A percentile compares a stretch with the other conserved stretches of the same genome.
Evolutionary conservation across 2,888 invertebrate species (phyloP).

Genomic region (Stramonita haemastoma): DNA sequence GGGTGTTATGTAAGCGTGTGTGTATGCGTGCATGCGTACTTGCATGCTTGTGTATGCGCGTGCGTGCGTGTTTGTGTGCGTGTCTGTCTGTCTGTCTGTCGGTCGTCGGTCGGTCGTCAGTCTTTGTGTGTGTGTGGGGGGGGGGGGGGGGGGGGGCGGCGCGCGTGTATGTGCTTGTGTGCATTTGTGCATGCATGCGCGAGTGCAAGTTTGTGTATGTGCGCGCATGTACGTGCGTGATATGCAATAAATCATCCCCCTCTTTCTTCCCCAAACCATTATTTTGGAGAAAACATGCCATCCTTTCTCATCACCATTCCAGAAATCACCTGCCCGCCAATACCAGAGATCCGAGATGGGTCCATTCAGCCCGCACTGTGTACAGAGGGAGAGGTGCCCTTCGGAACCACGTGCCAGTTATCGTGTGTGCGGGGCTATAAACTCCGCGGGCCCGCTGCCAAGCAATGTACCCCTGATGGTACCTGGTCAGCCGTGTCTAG

Average conservation of each 20-base stretch:
- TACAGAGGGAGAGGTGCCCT: slow-evolving; percentile 80
- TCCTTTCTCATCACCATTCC: slow-evolving; percentile 37
- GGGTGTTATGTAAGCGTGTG: no score
- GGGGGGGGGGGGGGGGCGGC: no score
- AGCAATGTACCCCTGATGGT: slow-evolving; percentile 81
- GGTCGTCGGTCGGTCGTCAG: no score
- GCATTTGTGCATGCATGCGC: not conserved
- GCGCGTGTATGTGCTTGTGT: no score
- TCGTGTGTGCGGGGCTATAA: slow-evolving; percentile 82
- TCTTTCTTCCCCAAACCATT: no score
- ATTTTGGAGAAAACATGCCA: not conserved
- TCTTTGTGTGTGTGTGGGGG: no score
- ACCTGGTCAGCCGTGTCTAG: slow-evolving; percentile 77
- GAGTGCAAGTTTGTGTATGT: not conserved
- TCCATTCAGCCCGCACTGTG: slow-evolving; percentile 81
- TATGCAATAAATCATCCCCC: not conserved
- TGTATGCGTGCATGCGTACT: no score
- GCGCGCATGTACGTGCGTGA: not conserved
- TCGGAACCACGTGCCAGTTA: slow-evolving; percentile 82
- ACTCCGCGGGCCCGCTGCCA: slow-evolving; percentile 80
- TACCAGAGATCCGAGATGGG: slow-evolving; percentile 81
- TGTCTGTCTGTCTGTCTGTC: no score
- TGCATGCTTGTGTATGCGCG: no score
- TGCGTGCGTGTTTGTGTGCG: no score
- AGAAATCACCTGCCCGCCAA: slow-evolving; percentile 79